These are phyloP conservation scores for Conus ventricosus DNA, from an alignment of 1,140 invertebrate genomes.

Conservation along the genomic window DNA sequence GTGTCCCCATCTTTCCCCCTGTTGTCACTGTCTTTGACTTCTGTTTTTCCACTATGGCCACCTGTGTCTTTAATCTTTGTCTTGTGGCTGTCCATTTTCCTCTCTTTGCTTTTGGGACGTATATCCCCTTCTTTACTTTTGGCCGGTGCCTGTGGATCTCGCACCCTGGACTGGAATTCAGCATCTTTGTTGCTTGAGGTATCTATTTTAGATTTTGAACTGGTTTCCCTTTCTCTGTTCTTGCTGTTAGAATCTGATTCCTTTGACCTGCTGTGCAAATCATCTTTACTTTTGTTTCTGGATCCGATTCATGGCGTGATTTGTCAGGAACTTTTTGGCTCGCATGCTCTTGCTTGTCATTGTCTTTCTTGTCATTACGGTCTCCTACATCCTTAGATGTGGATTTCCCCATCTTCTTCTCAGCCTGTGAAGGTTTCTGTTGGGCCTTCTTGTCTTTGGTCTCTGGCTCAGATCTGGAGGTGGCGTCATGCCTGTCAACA, in stretches of 20 bases:
- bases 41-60: not conserved
- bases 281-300: slow-evolving; percentile 30
- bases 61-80: slow-evolving; percentile 16
- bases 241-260: slow-evolving; percentile 4
- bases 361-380: slow-evolving; percentile 47
- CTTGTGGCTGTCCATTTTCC: slow-evolving; percentile 28
- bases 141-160: not conserved
- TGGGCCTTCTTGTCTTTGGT: slow-evolving; percentile 42
- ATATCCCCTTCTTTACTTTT: slow-evolving; percentile 38
- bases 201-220: slow-evolving; percentile 53
- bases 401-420: slow-evolving; percentile 39
- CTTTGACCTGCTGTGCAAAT: slow-evolving; percentile 1
- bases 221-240: slow-evolving; percentile 42
- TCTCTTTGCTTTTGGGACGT: slow-evolving; percentile 42
- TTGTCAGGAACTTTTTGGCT: slow-evolving; percentile 39
- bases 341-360: slow-evolving; percentile 43
- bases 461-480: slow-evolving; percentile 33
- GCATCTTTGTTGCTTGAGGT: slow-evolving; percentile 39
- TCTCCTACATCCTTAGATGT: slow-evolving; percentile 37
- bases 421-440: slow-evolving; percentile 31
- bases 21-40: slow-evolving; percentile 36
- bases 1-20: slow-evolving; percentile 35
- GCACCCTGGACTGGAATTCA: slow-evolving; percentile 5
- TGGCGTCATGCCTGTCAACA: slow-evolving; percentile 27
- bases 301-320: slow-evolving; percentile 30